Conservation (phyloP, 1,140 invertebrate genomes). For the Uloborus diversus region DNA sequence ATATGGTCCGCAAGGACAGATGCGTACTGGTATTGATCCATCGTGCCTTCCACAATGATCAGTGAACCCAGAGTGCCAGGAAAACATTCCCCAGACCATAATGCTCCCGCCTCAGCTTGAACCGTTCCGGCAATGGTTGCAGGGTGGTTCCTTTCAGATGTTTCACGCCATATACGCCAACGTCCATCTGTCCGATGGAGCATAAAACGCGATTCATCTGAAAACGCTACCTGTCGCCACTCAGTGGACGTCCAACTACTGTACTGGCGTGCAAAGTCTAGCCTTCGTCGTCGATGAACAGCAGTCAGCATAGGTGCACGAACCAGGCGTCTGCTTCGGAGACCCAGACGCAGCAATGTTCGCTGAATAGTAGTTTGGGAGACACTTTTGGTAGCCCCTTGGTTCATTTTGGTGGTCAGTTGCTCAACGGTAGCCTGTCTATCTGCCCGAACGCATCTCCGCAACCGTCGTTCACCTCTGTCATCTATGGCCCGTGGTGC, state of each 20-base stretch:
- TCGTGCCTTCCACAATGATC: neutral
- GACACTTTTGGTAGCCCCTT: neutral
- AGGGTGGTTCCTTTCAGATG: neutral
- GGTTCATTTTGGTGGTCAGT: constrained; percentile 3
- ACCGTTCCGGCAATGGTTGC: neutral
- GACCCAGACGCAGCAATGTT: neutral
- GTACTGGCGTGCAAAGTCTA: constrained; percentile 5
- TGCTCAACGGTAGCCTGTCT: neutral
- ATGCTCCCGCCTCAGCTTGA: neutral
- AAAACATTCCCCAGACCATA: constrained; percentile 9
- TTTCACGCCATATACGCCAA: neutral
- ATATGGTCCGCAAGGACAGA: neutral
- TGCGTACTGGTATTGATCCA: neutral
- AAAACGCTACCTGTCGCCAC: neutral
- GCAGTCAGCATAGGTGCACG: neutral
- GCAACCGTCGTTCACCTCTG: neutral
- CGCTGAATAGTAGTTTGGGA: neutral
- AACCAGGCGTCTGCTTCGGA: constrained; percentile 4
- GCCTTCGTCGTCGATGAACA: neutral
- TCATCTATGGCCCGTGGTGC: neutral
- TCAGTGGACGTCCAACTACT: neutral
- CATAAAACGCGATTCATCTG: constrained; percentile 4
- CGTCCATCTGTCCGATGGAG: neutral
- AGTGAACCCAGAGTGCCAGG: neutral
- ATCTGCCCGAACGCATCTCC: neutral